Evolutionary conservation across 1,140 invertebrate species (phyloP), one percentile per base, ranked within the genome.

Genomic region (Drosophila dunni): DNA sequence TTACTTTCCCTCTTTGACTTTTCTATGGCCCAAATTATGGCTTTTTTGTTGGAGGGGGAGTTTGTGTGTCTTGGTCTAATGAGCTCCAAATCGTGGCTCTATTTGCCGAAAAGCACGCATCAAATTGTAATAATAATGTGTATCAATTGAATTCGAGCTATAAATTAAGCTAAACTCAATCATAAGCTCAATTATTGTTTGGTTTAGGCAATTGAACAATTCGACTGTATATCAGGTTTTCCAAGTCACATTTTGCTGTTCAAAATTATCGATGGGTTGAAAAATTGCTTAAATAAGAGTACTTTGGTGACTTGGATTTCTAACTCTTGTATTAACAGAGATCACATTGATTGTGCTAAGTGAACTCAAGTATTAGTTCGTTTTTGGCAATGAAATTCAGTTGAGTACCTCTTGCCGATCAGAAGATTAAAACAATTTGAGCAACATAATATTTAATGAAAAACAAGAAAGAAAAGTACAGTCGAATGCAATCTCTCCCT

Each of bases 81-180:
- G 70, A 73, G 70, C 70, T 73, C 58, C 38, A 68, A 73, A 73
- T 73, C 61, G 40, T 73, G 36, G 36, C 24, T 53, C 34, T 53
- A 36, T 34, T 13, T 13, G 34, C 13, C 7, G 13, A 15, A 40
- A 48, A 58, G 44, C 53, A 40, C 40, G 15, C 38, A 56, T 48
- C 7, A 9, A 34, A 50, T 62, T 34, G 45, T 50, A 50, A 50
- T 62, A 46, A 50, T 53, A 53, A 36, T 53, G 50, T 36, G 13
- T 53, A 53, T 53, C 50, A 53, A 53, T 53, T 53, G 50, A 36
- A 53, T 53, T 15, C 13, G 29, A 10, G 50, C 15, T 53, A 53
- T 7, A 33, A 7, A 36, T 13, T 13, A 36, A 15, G 29, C 10
- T 36, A 36, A 15, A 34, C 2, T 36, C 50, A 53, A 53, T 53